A percentile compares a stretch with the other conserved stretches of the same genome.
Conservation (phyloP, 1,140 invertebrate species). For the Dufourea novaeangliae region DNA sequence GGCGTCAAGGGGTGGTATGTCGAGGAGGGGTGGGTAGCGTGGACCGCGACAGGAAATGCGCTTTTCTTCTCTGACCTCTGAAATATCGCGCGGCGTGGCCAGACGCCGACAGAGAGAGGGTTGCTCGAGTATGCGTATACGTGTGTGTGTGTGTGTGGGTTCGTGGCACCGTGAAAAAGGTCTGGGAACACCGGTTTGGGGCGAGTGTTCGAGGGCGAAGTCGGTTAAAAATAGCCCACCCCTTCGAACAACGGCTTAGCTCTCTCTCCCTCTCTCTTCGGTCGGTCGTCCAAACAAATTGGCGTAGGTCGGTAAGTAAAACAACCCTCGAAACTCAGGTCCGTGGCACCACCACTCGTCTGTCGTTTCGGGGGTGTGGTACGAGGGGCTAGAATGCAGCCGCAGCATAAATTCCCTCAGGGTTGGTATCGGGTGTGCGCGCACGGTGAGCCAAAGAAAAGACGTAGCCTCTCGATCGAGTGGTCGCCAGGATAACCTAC, state of each 20-base stretch:
- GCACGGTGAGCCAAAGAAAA: slow-evolving; percentile 23
- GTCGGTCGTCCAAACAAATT: slow-evolving; percentile 66
- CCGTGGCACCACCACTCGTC: neutral
- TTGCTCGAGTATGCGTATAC: too few relatives aligned
- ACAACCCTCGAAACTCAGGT: slow-evolving; percentile 66
- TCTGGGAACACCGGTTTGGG: neutral
- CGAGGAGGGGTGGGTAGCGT: neutral
- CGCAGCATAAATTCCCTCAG: slow-evolving; percentile 64
- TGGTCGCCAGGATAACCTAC: neutral
- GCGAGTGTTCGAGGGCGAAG: neutral
- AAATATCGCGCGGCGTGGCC: neutral
- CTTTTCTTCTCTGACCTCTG: neutral
- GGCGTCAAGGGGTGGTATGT: neutral
- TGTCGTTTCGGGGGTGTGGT: too few relatives aligned
- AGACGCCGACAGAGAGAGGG: too few relatives aligned
- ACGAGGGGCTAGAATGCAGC: slow-evolving; percentile 23
- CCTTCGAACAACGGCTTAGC: slow-evolving; percentile 34
- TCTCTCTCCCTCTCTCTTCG: too few relatives aligned
- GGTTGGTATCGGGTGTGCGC: neutral
- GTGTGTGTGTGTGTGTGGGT: too few relatives aligned
- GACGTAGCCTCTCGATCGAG: slow-evolving; percentile 22
- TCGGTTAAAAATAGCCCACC: slow-evolving; percentile 49
- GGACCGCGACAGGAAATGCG: slow-evolving; percentile 1
- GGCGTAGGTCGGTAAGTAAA: slow-evolving; percentile 67
- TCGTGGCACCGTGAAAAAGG: neutral